Percentiles rank a stretch among this genome's conserved stretches.
Conservation (phyloP, 2,113 vertebrate species). For the Plotosus lineatus region DNA sequence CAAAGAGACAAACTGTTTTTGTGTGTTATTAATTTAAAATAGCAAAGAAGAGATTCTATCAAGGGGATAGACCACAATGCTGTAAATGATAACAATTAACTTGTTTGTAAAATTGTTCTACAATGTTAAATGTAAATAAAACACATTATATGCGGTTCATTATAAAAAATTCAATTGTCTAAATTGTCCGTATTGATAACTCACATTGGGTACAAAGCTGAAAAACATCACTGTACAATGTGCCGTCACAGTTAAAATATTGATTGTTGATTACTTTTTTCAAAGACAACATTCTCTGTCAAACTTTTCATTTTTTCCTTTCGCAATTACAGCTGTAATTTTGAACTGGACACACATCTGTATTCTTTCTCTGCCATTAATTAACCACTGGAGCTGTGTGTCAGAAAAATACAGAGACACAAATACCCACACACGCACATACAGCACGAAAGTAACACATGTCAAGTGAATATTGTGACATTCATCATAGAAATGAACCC, state of each 20-base stretch:
- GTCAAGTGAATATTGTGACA: slow-evolving; percentile 19
- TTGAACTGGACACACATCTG: not conserved
- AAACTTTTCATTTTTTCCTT: not conserved
- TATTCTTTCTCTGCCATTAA: not conserved
- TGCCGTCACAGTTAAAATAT: not conserved
- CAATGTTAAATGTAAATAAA: not conserved
- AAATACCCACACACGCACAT: not conserved
- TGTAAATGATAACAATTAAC: not conserved
- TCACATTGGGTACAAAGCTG: not conserved
- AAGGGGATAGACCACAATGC: too few species aligned
- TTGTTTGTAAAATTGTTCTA: too few species aligned
- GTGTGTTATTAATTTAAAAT: not conserved
- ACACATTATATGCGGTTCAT: not conserved
- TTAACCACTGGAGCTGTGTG: not conserved
- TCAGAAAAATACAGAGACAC: not conserved
- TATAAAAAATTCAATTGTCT: not conserved
- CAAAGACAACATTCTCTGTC: not conserved
- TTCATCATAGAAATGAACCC: slow-evolving; percentile 25
- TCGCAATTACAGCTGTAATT: not conserved
- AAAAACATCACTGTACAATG: not conserved
- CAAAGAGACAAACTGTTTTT: not conserved
- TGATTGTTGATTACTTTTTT: not conserved
- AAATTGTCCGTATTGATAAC: not conserved
- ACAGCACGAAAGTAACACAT: not conserved
- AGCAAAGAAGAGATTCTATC: not conserved